Base-by-base conservation (phyloP, 1,140 invertebrate species). In the Stratiolaelaps scimitus region DNA sequence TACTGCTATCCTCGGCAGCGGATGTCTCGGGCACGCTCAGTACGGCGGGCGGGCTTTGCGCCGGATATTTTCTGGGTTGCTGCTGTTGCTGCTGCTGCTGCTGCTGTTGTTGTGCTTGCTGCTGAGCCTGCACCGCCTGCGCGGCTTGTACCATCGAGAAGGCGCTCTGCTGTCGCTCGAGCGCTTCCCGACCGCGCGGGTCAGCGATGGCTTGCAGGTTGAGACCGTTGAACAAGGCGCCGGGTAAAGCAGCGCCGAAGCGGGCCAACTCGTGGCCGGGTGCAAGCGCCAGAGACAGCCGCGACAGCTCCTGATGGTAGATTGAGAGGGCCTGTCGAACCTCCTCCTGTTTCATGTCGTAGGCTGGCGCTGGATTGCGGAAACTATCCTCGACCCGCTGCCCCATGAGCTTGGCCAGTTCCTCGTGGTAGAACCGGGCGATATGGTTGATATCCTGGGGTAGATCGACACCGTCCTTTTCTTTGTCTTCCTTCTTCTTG, bases 351-450 rank as follows among this genome's bases (percentile, higher is more conserved):
- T 85, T 85, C 68, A 85, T 81, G 67, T 84, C 87, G 46, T 69
- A 67, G 17, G 1, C 68, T 43, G 29, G 66, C 66, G 6, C 68
- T 64, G 67, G 43, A 68, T 68, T 64, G 71, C 72, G 43, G 71
- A 71, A 20, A 72, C 70, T 44, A 26, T 60, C 53, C 34, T 60
- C 53, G 53, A 60, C 53, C 67, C 66, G 45, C 65, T 72, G 75
- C 23, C 86, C 86, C 83, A 92, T 90, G 19, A 97, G 81, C 74
- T 95, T 94, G 47, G 88, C 85, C 45, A 96, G 77, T 73, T 96
- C 91, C 74, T 96, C 92, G 71, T 97, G 90, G 74, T 98, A 98
- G 72, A 98, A 92, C 72, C 90, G 82, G 17, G 91, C 85, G 70
- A 98, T 90, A 10, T 40, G 34, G 34, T 40, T 40, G 78, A 97